phyloP scores from a whole-genome alignment of 2,113 vertebrate genomes.

The Rhabdomys dilectus region DNA sequence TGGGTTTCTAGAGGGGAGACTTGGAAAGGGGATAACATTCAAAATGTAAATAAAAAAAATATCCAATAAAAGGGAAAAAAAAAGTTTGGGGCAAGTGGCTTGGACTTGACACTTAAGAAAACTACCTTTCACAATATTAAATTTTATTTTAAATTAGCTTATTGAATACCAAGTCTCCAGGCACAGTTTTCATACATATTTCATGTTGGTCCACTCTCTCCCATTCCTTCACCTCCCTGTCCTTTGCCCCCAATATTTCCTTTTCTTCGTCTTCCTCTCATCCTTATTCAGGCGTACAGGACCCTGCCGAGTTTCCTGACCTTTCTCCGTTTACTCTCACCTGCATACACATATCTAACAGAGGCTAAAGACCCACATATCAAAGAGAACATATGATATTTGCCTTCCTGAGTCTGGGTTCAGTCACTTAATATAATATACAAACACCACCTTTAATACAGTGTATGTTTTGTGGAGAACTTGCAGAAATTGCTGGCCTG shows the following conservation, averaged over 20 bases:
- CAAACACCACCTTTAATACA: background rate
- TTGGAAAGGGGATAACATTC: too few relatives aligned
- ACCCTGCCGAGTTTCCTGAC: background rate
- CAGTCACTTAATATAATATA: background rate
- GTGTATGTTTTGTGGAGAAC: background rate
- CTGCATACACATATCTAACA: background rate
- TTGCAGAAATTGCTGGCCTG: slow-evolving; percentile 16
- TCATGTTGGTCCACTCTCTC: background rate
- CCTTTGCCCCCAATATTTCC: too few relatives aligned
- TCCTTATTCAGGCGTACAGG: background rate
- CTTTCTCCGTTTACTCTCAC: background rate
- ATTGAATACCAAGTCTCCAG: background rate
- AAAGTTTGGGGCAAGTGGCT: background rate
- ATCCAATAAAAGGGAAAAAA: too few relatives aligned
- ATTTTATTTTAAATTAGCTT: background rate
- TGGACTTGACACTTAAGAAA: slow-evolving; percentile 7
- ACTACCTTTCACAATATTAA: background rate
- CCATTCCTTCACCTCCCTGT: background rate
- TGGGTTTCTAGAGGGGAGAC: too few relatives aligned
- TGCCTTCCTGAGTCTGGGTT: background rate
- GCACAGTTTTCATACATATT: background rate
- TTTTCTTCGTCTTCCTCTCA: background rate
- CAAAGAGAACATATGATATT: background rate
- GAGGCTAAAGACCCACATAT: background rate
- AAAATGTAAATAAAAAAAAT: too few relatives aligned